Base-by-base conservation (phyloP, 2,888 invertebrate genomes). In the Rhabditophanes sp. region DNA sequence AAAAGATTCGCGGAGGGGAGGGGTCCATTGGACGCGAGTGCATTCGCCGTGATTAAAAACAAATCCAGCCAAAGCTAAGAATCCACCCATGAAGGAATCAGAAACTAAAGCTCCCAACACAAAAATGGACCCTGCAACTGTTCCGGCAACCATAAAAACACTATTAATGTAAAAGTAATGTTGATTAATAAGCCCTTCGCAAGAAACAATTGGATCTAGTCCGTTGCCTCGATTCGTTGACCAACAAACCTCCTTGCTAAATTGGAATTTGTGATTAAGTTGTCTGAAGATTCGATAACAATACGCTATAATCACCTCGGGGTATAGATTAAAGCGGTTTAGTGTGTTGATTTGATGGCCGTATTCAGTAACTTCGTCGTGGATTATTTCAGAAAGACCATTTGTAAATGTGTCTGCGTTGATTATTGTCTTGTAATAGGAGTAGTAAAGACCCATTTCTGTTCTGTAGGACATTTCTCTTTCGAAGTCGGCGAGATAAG, bases 381-480 rank as follows among this genome's bases (percentile, higher is more conserved):
- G 73, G 65, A 76, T 75, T 19, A 73, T 63, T 24, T 50, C 72
- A 1, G 73, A 63, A 29, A 80, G 68, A 0, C 80, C 81, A 1
- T 73, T 64, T 55, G 67, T 47, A 65, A 79, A 68, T 53, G 75
- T 66, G 12, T 73, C 68, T 41, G 80, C 72, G 42, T 78, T 76
- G 1, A 78, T 75, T 28, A 85, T 69, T 0, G 76, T 78, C 63
- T 85, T 85, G 67, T 78, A 84, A 65, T 80, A 85, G 0, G 79
- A 81, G 65, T 80, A 85, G 64, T 84, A 84, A 53, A 84, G 74
- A 0, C 82, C 77, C 78, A 82, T 80, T 69, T 85, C 84, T 2
- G 82, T 79, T 1, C 80, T 71, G 34, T 85, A 75, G 4, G 80
- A 75, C 73, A 84, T 78, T 69, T 85, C 84, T 27, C 83, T 70